Base-by-base conservation (phyloP, 1,140 invertebrate species). In the Phortica variegata region DNA sequence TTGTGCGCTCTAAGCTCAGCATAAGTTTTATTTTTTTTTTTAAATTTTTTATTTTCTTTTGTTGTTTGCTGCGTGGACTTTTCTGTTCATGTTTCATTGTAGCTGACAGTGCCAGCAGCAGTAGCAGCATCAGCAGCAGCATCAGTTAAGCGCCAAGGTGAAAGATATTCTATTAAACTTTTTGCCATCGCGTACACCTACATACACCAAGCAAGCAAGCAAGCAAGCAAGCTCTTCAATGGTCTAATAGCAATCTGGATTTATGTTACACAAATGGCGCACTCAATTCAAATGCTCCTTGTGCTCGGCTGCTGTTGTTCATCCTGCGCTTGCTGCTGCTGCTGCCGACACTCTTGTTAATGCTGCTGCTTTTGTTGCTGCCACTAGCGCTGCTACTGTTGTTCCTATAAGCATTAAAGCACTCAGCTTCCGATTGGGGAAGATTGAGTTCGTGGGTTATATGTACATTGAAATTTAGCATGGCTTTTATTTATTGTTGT, bases 141-240 rank as follows among this genome's bases (percentile, higher is more conserved):
- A n/a, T n/a, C n/a, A n/a, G n/a, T n/a, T n/a, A n/a, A n/a, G n/a
- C n/a, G n/a, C 23, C 20, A 36, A 49, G 62, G 52, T 59, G 49
- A 56, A 43, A 47, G 29, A 65, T 56, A 66, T 62, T 65, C 59
- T 66, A 66, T 65, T 65, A 62, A 65, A 62, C 58, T 65, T 61
- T 61, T 61, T 48, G 49, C 42, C 13, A 49, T 43, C 23, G 38
- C 32, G 13, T 5, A 23, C 45, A 7, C 7, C 13, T 15, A n/a
- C 39, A 15, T 13, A 31, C 20, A 15, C 23, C n/a, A n/a, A 13
- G 10, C 21, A 34, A 29, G 44, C 15, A 26, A 36, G 2, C 13
- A n/a, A 13, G 10, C 21, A 34, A 29, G 44, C 15, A 26, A 36
- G 2, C 13, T n/a, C n/a, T n/a, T n/a, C n/a, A n/a, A n/a, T n/a